Evolutionary conservation across 2,797 vertebrate genomes (phyloP).

Genomic region (Platalea minor): DNA sequence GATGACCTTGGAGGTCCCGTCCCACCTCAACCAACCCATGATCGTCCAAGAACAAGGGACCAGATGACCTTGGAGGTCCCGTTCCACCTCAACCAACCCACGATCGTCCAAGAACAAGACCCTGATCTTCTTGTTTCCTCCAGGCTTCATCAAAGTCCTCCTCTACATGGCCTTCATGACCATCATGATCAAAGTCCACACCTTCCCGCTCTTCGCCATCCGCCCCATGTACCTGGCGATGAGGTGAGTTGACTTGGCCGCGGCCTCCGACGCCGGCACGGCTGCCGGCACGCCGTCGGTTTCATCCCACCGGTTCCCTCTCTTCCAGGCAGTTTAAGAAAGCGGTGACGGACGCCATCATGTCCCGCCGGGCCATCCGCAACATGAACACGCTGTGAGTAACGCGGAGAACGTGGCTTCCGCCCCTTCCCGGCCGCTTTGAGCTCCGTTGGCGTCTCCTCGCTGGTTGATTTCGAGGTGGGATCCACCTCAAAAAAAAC

Average conservation of each 20-base stretch:
- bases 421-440: no score
- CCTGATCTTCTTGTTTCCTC: fast-evolving
- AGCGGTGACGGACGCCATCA: constrained; percentile 94
- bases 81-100: not conserved
- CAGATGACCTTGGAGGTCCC: not conserved
- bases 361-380: constrained; percentile 95
- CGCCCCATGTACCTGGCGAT: constrained; percentile 98
- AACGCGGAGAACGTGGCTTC: fast-evolving
- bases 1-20: no score
- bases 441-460: not conserved
- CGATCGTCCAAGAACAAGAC: fast-evolving
- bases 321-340: constrained; percentile 92
- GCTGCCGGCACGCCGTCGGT: fast-evolving
- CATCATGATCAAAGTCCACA: constrained; percentile 99
- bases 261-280: fast-evolving
- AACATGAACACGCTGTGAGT: constrained; percentile 99
- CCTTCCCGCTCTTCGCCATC: constrained; percentile 96
- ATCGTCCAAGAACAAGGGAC: no score
- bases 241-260: constrained; percentile 79
- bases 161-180: constrained; percentile 99
- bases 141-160: constrained; percentile 96
- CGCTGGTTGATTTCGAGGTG: not conserved
- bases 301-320: not conserved
- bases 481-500: not conserved
- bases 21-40: no score